Evolutionary conservation across 2,113 vertebrate genomes (phyloP).

Genomic region (Hepsetus odoe): DNA sequence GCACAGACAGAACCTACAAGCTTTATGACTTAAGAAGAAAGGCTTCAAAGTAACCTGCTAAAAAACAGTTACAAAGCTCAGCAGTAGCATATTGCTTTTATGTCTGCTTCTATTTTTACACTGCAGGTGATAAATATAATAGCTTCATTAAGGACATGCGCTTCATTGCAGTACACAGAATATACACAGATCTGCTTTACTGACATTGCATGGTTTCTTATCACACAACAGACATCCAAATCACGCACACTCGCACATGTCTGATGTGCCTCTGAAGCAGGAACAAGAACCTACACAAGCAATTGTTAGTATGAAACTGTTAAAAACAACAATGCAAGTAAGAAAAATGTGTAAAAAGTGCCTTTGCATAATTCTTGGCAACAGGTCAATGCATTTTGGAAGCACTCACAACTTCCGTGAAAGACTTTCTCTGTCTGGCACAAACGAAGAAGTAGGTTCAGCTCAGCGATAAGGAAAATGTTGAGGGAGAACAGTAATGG

Average conservation of each 20-base stretch:
- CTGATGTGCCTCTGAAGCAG: conserved; percentile 39
- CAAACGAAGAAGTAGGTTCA: conserved; percentile 47
- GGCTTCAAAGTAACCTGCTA: conserved; percentile 19
- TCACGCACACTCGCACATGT: conserved; percentile 44
- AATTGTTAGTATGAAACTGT: conserved; percentile 34
- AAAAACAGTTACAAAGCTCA: conserved; percentile 38
- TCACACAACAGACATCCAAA: conserved; percentile 28
- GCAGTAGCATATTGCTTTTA: conserved; percentile 44
- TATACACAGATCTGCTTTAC: conserved; percentile 52
- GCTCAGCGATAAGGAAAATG: conserved; percentile 52
- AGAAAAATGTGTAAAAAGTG: conserved; percentile 36
- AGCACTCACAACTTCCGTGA: conserved; percentile 64
- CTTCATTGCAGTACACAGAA: conserved; percentile 46
- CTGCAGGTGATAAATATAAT: conserved; percentile 35
- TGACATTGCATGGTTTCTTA: conserved; percentile 34
- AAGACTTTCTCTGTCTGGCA: conserved; percentile 47
- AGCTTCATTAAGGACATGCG: conserved; percentile 52
- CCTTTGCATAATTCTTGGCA: conserved; percentile 65
- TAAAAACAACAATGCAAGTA: conserved; percentile 43
- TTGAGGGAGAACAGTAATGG: conserved; percentile 52
- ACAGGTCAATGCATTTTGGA: conserved; percentile 67
- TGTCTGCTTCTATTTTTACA: conserved; percentile 13
- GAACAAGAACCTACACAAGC: conserved; percentile 35
- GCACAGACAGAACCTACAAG: conserved; percentile 32
- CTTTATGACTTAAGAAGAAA: conserved; percentile 8